phyloP scores from a whole-genome alignment of 2,888 invertebrate species.

The Netelia virgata region DNA sequence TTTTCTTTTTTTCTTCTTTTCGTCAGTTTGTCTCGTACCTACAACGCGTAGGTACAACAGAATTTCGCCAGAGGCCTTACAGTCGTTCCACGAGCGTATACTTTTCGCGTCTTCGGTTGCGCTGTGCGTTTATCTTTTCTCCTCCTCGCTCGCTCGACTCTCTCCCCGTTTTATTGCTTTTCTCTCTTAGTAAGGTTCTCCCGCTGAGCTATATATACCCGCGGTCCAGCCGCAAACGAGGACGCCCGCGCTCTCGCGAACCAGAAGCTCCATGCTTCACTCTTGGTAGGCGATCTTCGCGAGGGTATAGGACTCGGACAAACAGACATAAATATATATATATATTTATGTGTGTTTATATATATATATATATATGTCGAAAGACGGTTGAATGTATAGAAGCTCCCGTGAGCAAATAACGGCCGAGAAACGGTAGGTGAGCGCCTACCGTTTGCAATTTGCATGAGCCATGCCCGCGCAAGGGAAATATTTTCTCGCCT shows the following conservation, averaged over 20 bases:
- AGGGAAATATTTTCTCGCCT: constrained; percentile 56
- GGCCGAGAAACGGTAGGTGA: constrained; percentile 70
- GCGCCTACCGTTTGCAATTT: constrained; percentile 71
- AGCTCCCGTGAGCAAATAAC: constrained; percentile 70
- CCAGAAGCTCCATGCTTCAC: constrained; percentile 25
- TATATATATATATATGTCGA: constrained; percentile 27
- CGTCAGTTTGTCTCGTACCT: background rate
- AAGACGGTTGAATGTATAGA: constrained; percentile 27
- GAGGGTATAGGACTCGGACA: constrained; percentile 23
- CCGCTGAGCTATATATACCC: constrained; percentile 18
- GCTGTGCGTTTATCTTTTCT: constrained; percentile 72
- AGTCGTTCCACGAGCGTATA: background rate
- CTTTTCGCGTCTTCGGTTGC: constrained; percentile 27
- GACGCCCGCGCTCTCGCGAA: constrained; percentile 40
- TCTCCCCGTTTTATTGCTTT: constrained; percentile 50
- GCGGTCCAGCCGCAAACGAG: constrained; percentile 40
- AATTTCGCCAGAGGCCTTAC: constrained; percentile 17
- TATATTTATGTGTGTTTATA: constrained; percentile 32
- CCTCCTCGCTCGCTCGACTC: constrained; percentile 56
- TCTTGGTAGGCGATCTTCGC: constrained; percentile 36
- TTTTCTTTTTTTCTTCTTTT: constrained; percentile 7
- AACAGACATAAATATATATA: constrained; percentile 8
- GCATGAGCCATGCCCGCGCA: constrained; percentile 58
- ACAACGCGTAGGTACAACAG: background rate
- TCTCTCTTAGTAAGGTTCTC: constrained; percentile 5